phyloP scores from a whole-genome alignment of 2,797 vertebrate genomes.

The Anguilla anguilla region DNA sequence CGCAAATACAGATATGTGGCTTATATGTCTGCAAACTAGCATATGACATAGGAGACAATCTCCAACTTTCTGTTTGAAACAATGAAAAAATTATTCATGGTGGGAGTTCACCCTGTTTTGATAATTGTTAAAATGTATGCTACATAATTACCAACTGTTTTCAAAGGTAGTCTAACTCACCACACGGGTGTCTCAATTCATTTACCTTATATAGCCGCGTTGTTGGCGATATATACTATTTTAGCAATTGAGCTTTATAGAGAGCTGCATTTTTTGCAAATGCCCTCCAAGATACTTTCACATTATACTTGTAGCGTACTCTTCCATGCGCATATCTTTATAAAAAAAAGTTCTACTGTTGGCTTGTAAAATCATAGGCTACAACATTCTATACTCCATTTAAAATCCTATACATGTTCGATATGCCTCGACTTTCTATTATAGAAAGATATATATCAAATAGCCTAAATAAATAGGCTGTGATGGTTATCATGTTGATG shows the following conservation, averaged over 20 bases:
- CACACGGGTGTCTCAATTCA: not conserved
- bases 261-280: not conserved
- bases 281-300: not conserved
- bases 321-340: not conserved
- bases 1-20: not conserved
- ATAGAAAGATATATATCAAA: not conserved
- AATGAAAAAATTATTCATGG: not conserved
- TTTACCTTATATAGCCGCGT: not conserved
- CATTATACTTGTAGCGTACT: not conserved
- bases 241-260: not conserved
- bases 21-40: not conserved
- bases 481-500: not conserved
- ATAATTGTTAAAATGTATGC: not conserved
- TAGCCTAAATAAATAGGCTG: not conserved
- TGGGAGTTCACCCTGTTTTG: not conserved
- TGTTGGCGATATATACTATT: not conserved
- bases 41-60: not conserved
- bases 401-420: not conserved
- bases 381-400: not conserved
- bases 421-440: not conserved
- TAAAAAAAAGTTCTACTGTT: not conserved
- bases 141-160: not conserved
- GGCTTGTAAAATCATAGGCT: not conserved
- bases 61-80: not conserved
- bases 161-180: no score